Conservation (phyloP, 2,888 invertebrate species). For the Synanthedon formicaeformis region DNA sequence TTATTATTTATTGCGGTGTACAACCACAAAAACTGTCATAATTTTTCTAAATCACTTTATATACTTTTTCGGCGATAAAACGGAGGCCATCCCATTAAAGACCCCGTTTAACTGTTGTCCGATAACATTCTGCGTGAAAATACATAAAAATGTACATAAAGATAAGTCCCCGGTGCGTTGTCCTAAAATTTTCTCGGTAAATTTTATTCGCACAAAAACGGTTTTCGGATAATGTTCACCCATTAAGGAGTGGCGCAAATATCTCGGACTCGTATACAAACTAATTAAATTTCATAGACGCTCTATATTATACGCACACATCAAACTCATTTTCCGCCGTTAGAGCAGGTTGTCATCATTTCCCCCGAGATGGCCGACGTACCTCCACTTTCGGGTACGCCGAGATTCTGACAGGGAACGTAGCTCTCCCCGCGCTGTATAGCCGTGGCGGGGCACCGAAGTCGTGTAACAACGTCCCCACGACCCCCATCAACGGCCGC, state of each 20-base stretch:
- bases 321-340: too few species aligned
- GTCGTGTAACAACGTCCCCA: too few species aligned
- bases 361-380: too few species aligned
- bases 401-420: too few species aligned
- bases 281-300: too few species aligned
- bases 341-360: too few species aligned
- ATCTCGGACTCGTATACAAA: too few species aligned
- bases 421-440: too few species aligned
- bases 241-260: constrained; percentile 30
- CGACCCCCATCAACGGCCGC: too few species aligned
- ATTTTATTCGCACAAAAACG: constrained; percentile 51
- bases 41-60: constrained; percentile 46
- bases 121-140: constrained; percentile 49
- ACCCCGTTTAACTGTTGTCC: constrained; percentile 36
- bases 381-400: too few species aligned
- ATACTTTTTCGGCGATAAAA: constrained; percentile 35
- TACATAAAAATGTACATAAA: constrained; percentile 58
- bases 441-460: too few species aligned
- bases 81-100: constrained; percentile 35
- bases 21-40: constrained; percentile 28
- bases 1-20: constrained; percentile 27
- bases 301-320: too few species aligned
- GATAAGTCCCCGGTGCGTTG: constrained; percentile 41
- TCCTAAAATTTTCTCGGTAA: constrained; percentile 45
- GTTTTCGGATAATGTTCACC: constrained; percentile 51